Percentiles rank a stretch among this genome's conserved stretches.
These are phyloP conservation scores for Plagiodera versicolora DNA, from an alignment of 2,888 invertebrate species.

Conservation along the genomic window DNA sequence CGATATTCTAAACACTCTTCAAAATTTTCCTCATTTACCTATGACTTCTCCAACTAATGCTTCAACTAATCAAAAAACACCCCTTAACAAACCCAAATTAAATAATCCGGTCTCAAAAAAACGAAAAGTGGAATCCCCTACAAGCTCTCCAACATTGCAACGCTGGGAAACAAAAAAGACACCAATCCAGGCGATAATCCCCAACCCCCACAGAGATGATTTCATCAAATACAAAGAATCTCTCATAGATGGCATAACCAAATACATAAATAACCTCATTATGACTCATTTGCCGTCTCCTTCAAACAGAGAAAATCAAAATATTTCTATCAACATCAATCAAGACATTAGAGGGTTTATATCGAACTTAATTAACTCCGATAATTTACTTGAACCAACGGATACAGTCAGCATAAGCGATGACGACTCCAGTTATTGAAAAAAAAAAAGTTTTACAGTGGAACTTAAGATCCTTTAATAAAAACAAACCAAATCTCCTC, in stretches of 20 bases:
- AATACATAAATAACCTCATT: not conserved
- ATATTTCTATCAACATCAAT: not conserved
- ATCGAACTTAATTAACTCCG: not conserved
- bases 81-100: too few species aligned
- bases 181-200: not conserved
- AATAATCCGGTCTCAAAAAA: not conserved
- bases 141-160: not conserved
- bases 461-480: not conserved
- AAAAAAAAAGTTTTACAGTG: too few species aligned
- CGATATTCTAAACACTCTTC: too few species aligned
- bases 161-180: not conserved
- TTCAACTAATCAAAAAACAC: too few species aligned
- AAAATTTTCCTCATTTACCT: too few species aligned
- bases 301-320: not conserved
- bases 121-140: not conserved
- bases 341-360: not conserved
- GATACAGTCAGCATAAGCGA: not conserved
- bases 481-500: not conserved
- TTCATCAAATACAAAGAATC: not conserved
- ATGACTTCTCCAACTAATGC: too few species aligned
- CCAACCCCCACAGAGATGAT: not conserved
- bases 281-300: not conserved
- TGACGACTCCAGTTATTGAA: too few species aligned
- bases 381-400: not conserved
- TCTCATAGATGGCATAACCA: not conserved